Evolutionary conservation across 1,140 invertebrate species (phyloP), one percentile per base, ranked within the genome.

Genomic region (Temnothorax curvispinosus): DNA sequence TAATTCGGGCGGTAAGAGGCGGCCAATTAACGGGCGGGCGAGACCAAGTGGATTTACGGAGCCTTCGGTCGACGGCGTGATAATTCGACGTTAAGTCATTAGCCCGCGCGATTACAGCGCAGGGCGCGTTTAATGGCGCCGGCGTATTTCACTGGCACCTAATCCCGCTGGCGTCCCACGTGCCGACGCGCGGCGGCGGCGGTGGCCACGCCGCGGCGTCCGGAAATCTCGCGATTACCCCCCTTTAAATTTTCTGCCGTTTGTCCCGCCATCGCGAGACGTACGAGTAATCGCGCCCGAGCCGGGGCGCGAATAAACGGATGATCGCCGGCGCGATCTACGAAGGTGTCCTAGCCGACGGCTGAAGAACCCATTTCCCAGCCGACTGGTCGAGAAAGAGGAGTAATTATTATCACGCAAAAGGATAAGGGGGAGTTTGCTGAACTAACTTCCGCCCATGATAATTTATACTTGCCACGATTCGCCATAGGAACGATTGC

Each of bases 391-490:
- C 82, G 82, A 77, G 86, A 89, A 90, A 91, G 88, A 91, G 82
- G 91, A 89, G 80, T 90, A 89, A 91, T 91, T 91, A 90, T 91
- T 90, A 92, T 92, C 91, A 88, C 88, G 88, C 88, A 76, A 91
- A 87, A 82, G 90, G 91, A 90, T 90, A 91, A 91, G 86, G 87
- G 52, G 62, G 81, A 85, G 88, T 78, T 87, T 84, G 75, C 88
- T 88, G 90, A 89, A 91, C 85, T 91, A 87, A 89, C 89, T 91
- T 91, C 89, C 89, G 90, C 89, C 85, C 81, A 87, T 84, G 90
- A 91, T 91, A 91, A 91, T 91, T 91, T 91, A 88, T 91, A 91
- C 85, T 87, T 87, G 90, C 81, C 89, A 87, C 27, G 65, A 87
- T 88, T 62, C 85, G 58, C 41, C 9, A 7, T 60, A 60, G 44